These are phyloP conservation scores for Motacilla alba DNA, from an alignment of 2,113 vertebrate genomes.

Conservation along the genomic window DNA sequence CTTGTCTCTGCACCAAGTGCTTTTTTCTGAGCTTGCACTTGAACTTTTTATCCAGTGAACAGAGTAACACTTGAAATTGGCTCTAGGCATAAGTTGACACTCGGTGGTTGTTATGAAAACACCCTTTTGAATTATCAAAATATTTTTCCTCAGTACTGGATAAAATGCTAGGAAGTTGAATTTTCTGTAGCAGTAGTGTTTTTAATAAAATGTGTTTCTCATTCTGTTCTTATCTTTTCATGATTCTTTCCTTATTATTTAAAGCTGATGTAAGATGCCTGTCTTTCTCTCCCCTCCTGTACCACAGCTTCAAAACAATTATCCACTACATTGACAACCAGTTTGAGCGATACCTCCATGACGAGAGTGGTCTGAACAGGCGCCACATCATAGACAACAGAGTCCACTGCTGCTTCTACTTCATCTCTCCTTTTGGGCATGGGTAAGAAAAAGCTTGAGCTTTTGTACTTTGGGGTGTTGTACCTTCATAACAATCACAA, in stretches of 20 bases:
- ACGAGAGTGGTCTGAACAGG: constrained; percentile 87
- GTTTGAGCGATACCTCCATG: constrained; percentile 86
- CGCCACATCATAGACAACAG: constrained; percentile 89
- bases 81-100: background rate
- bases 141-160: background rate
- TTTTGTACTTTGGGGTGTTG: background rate
- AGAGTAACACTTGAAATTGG: background rate
- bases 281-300: background rate
- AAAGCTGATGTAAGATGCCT: background rate
- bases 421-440: constrained; percentile 91
- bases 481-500: background rate
- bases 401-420: constrained; percentile 91
- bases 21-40: background rate
- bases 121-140: background rate
- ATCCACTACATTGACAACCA: constrained; percentile 90
- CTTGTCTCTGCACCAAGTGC: background rate
- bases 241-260: background rate
- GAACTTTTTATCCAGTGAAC: background rate
- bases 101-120: background rate
- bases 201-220: background rate
- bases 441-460: constrained; percentile 69
- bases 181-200: background rate
- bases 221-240: background rate
- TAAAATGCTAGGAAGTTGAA: background rate
- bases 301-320: constrained; percentile 85